Conservation (phyloP, 1,140 invertebrate genomes). For the Atopsyche davidsoni region DNA sequence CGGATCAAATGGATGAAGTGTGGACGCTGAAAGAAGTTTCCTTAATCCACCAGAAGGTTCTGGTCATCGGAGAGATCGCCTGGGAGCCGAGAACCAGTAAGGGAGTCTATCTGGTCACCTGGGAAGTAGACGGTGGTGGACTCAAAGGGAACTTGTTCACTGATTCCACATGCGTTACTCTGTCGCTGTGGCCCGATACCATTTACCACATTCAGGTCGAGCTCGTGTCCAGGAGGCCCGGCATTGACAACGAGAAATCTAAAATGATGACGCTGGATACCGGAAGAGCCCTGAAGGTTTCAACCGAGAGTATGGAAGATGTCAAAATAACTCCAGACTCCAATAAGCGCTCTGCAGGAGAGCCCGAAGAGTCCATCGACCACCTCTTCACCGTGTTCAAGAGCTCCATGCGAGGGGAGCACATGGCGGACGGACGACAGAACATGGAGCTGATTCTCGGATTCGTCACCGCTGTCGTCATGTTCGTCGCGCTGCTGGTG, state of each 20-base stretch:
- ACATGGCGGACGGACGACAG: constrained; percentile 43
- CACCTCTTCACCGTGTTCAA: constrained; percentile 53
- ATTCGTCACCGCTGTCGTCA: constrained; percentile 48
- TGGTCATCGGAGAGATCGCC: constrained; percentile 69
- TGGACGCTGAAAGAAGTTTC: constrained; percentile 61
- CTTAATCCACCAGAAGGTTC: constrained; percentile 62
- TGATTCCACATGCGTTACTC: constrained; percentile 67
- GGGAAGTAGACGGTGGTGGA: constrained; percentile 75
- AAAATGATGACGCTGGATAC: constrained; percentile 58
- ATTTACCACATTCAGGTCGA: constrained; percentile 74
- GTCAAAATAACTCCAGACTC: constrained; percentile 41
- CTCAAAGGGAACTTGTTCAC: constrained; percentile 79
- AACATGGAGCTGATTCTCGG: constrained; percentile 51
- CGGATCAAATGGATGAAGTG: constrained; percentile 44
- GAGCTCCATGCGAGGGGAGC: constrained; percentile 52
- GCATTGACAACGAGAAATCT: constrained; percentile 53
- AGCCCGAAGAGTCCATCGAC: constrained; percentile 42
- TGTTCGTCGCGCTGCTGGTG: constrained; percentile 48
- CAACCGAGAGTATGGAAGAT: constrained; percentile 54
- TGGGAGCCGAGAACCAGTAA: constrained; percentile 61
- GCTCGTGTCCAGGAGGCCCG: constrained; percentile 51
- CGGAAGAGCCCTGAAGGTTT: constrained; percentile 53
- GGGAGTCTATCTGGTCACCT: constrained; percentile 70
- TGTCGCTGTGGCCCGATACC: constrained; percentile 74
- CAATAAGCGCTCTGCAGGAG: constrained; percentile 31